Evolutionary conservation across 2,113 vertebrate genomes (phyloP), one percentile per base, ranked within the genome.

Genomic region (Cercocebus atys): DNA sequence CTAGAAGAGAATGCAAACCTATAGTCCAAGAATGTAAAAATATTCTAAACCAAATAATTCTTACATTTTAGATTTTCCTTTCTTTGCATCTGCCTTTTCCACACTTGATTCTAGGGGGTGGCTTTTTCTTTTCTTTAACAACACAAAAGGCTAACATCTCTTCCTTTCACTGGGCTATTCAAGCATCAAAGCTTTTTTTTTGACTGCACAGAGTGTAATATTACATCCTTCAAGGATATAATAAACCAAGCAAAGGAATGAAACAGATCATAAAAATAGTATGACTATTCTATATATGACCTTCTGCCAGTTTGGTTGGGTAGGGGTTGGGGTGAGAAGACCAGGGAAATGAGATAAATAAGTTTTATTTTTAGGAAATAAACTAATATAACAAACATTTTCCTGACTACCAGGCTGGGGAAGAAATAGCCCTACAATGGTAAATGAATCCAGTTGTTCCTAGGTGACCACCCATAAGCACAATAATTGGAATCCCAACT

Each of bases 151-250:
- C 55, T 86, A 94, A 76, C 16, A 91, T 45, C 23, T 45, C 20
- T 96, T 83, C 47, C 55, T 96, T 88, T 93, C 76, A 90, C 8
- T 50, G 70, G 80, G 27, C 70, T 96, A 94, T 66, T 96, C 50
- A 96, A 97, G 95, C 22, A 90, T 27, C 95, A 97, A 94, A 75
- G 32, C 38, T 78, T 87, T 83, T 96, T 96, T 86, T 92, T 82
- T 92, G 27, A 92, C 57, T 92, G 38, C 40, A 93, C 22, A 73
- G 16, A 96, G 22, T 55, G 43, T 96, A 97, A 96, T 66, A 76
- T 6, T 13, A 96, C 96, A 94, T 43, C 38, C 27, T 84, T 73
- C 38, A 75, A 94, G 50, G 32, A 79, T 89, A 73, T 45, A 93
- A 75, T 61, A 97, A 72, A 88, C 11, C n/a, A 89, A 89, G 80